phyloP scores from a whole-genome alignment of 2,888 invertebrate species.

The Cosmorhoe ocellata region DNA sequence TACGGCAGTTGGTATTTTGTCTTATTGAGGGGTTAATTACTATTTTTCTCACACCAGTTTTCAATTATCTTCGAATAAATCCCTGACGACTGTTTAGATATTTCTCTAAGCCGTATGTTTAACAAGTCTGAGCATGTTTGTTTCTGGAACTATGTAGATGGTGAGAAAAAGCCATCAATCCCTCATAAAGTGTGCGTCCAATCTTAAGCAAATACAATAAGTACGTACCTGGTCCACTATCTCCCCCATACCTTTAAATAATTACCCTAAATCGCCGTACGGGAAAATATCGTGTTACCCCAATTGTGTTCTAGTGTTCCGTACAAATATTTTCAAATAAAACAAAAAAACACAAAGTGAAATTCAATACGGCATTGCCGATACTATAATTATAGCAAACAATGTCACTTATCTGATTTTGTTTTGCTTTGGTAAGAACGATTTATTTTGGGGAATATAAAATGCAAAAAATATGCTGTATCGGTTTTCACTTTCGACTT shows the following conservation, averaged over 20 bases:
- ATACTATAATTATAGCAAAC: slow-evolving; percentile 71
- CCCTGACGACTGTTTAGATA: too few species aligned
- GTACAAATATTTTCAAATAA: slow-evolving; percentile 49
- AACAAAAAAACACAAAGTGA: slow-evolving; percentile 46
- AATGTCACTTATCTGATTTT: slow-evolving; percentile 59
- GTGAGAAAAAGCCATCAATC: too few species aligned
- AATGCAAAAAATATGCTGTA: slow-evolving; percentile 17
- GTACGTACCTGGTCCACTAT: slow-evolving; percentile 26
- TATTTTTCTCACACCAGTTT: too few species aligned
- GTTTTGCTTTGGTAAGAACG: slow-evolving; percentile 41
- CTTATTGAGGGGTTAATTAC: too few species aligned
- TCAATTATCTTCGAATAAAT: too few species aligned
- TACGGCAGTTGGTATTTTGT: too few species aligned
- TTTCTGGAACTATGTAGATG: too few species aligned
- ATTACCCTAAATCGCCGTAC: slow-evolving; percentile 61
- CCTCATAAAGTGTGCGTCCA: too few species aligned
- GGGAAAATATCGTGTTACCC: slow-evolving; percentile 63
- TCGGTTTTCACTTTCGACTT: slow-evolving; percentile 32
- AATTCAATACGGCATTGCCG: slow-evolving; percentile 49
- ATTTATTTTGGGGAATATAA: slow-evolving; percentile 34
- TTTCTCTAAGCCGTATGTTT: too few species aligned
- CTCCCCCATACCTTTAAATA: slow-evolving; percentile 34
- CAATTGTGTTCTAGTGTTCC: slow-evolving; percentile 41
- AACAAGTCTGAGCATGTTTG: too few species aligned
- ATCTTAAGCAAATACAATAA: slow-evolving; percentile 10